Conservation (phyloP, 92 coral and sea anemone genomes). For the Chrysogorgia sp. region DNA sequence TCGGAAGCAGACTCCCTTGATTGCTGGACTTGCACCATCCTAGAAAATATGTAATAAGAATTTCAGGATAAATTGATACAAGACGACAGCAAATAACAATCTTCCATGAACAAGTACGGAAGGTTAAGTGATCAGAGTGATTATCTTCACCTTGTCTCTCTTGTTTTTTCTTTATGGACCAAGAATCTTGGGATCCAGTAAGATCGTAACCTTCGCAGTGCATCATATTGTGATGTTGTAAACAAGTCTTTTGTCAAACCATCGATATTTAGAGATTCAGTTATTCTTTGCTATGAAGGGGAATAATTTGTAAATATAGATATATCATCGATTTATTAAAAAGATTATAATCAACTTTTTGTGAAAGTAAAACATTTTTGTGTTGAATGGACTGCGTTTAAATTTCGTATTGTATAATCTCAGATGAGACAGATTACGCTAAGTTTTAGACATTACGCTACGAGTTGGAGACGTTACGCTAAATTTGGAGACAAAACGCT, state of each 20-base stretch:
- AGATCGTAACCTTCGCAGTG: constrained; percentile 85
- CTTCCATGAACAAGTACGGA: too few relatives aligned
- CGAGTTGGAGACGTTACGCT: not conserved
- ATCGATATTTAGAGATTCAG: constrained; percentile 74
- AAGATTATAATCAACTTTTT: not conserved
- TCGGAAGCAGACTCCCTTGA: not conserved
- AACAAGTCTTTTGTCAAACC: constrained; percentile 93
- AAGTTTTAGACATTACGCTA: not conserved
- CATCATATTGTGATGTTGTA: constrained; percentile 91
- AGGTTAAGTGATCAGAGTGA: not conserved
- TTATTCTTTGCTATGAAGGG: constrained; percentile 78
- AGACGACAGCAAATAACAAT: too few relatives aligned
- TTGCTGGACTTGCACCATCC: not conserved
- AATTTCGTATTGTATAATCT: too few relatives aligned
- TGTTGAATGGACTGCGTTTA: not conserved
- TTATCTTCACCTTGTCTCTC: constrained; percentile 69
- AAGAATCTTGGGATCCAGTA: constrained; percentile 97
- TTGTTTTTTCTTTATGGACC: constrained; percentile 86
- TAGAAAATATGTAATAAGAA: not conserved
- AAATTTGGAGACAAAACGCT: too few relatives aligned
- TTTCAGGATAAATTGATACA: too few relatives aligned
- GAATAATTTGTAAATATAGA: not conserved
- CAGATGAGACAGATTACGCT: too few relatives aligned
- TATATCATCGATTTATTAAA: not conserved
- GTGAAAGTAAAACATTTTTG: too few relatives aligned